Evolutionary conservation across 2,888 invertebrate species (phyloP).

Genomic region (Drosophila robusta): DNA sequence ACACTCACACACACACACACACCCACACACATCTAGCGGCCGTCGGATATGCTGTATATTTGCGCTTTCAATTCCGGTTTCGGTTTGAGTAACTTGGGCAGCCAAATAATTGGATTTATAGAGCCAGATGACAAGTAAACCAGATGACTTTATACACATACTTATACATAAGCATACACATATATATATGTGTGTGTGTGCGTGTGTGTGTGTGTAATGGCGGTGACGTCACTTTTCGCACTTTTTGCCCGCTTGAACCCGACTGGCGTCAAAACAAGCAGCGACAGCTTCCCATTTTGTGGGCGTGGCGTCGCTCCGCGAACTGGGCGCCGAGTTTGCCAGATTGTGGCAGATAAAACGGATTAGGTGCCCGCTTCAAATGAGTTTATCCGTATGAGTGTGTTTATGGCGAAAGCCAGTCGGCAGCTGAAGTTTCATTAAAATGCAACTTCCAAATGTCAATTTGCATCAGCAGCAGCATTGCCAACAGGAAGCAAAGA

Average conservation of each 20-base stretch:
- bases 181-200: not conserved
- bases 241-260: slow-evolving; percentile 21
- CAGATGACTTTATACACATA: slow-evolving; percentile 35
- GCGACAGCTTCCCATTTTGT: slow-evolving; percentile 13
- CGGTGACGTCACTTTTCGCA: slow-evolving; percentile 47
- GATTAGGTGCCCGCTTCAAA: slow-evolving; percentile 41
- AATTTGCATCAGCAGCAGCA: not conserved
- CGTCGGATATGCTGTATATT: slow-evolving; percentile 24
- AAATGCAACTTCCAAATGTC: not conserved
- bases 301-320: slow-evolving; percentile 44
- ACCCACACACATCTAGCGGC: not conserved
- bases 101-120: slow-evolving; percentile 72
- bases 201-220: slow-evolving; percentile 17
- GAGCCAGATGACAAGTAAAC: slow-evolving; percentile 45
- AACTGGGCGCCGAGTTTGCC: slow-evolving; percentile 22
- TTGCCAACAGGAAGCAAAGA: not conserved
- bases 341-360: slow-evolving; percentile 54
- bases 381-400: not conserved
- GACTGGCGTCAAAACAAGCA: slow-evolving; percentile 30
- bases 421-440: too few species aligned
- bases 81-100: slow-evolving; percentile 57
- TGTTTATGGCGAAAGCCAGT: not conserved
- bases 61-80: slow-evolving; percentile 60
- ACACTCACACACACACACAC: slow-evolving; percentile 6
- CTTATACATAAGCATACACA: not conserved